phyloP scores from a whole-genome alignment of 35 echinoderm and acorn worm species.

The Diadema setosum region DNA sequence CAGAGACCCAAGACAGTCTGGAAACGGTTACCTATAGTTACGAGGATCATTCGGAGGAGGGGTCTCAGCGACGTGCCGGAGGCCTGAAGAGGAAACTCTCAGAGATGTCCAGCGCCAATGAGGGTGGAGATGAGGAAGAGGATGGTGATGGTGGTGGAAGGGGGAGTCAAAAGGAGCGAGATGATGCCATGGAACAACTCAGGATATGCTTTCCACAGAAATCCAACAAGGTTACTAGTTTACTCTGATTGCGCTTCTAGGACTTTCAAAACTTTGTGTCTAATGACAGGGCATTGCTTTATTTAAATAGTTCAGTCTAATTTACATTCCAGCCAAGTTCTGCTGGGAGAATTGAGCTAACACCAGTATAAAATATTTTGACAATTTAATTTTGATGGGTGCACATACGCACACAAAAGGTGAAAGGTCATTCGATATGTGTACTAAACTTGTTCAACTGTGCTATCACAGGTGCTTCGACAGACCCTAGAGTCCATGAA shows the following conservation, averaged over 20 bases:
- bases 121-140: background rate
- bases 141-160: background rate
- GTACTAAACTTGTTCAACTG: too few species aligned
- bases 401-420: too few species aligned
- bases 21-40: background rate
- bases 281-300: too few species aligned
- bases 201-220: slow-evolving; percentile 25
- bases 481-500: background rate
- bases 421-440: background rate
- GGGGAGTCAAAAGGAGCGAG: background rate
- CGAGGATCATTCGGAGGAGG: background rate
- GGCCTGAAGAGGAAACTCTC: background rate
- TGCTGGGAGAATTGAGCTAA: too few species aligned
- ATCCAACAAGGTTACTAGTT: slow-evolving; percentile 19
- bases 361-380: too few species aligned
- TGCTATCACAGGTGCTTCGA: background rate
- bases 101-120: background rate
- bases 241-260: too few species aligned
- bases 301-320: too few species aligned
- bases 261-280: too few species aligned
- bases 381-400: too few species aligned
- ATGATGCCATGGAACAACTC: slow-evolving; percentile 25
- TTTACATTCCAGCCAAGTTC: too few species aligned
- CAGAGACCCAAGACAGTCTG: background rate
- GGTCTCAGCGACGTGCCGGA: background rate